These are phyloP conservation scores for Ophioninae sp. DNA, from an alignment of 2,888 invertebrate genomes.

Conservation along the genomic window DNA sequence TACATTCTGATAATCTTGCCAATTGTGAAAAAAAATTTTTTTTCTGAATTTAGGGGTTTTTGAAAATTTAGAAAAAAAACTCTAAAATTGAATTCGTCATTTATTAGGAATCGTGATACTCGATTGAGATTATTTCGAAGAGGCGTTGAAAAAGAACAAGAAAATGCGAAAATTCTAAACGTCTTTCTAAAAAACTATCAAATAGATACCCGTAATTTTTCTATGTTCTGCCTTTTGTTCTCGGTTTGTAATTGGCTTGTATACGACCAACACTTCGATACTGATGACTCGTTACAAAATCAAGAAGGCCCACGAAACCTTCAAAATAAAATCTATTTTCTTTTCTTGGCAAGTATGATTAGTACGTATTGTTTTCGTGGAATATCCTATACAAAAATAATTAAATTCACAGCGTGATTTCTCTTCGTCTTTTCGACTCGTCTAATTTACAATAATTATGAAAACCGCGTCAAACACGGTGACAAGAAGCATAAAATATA, in stretches of 20 bases:
- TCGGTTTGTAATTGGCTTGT: conserved; percentile 20
- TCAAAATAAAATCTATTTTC: conserved; percentile 45
- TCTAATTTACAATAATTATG: conserved; percentile 53
- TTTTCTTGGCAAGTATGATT: conserved; percentile 44
- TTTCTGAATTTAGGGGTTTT: too few species aligned
- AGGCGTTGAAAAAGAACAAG: conserved; percentile 5
- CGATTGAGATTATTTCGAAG: background rate
- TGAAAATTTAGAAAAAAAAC: too few species aligned
- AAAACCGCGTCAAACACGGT: conserved; percentile 52
- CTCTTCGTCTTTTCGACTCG: conserved; percentile 20
- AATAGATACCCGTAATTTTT: conserved; percentile 64
- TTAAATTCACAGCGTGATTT: conserved; percentile 48
- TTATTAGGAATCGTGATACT: too few species aligned
- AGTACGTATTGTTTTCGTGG: conserved; percentile 45
- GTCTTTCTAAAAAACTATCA: conserved; percentile 63
- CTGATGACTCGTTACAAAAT: conserved; percentile 14
- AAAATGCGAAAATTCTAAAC: conserved; percentile 43
- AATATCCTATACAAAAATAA: conserved; percentile 65
- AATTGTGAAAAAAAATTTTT: too few species aligned
- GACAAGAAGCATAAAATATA: conserved; percentile 53
- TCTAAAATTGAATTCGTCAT: too few species aligned
- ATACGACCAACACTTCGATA: conserved; percentile 3
- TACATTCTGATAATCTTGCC: too few species aligned
- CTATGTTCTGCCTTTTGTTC: conserved; percentile 1
- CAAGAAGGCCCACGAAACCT: background rate